These are phyloP conservation scores for Tribolium freemani DNA, from an alignment of 2,888 invertebrate genomes.

Conservation along the genomic window DNA sequence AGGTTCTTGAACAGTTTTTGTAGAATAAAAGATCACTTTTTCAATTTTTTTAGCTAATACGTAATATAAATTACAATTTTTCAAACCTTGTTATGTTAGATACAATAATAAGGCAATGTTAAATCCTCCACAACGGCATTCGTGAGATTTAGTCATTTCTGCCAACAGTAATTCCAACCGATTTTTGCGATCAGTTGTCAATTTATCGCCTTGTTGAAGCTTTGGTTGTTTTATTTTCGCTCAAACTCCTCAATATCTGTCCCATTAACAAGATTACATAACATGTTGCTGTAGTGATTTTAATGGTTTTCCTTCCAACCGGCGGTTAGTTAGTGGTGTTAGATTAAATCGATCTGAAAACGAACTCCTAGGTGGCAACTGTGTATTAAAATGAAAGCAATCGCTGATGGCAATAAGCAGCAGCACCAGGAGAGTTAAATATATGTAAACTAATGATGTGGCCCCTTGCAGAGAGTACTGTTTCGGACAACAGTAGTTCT, in stretches of 20 bases:
- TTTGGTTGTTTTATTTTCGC: slow-evolving; percentile 7
- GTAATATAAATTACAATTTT: too few species aligned
- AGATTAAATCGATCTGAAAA: slow-evolving; percentile 42
- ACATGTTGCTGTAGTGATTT: slow-evolving; percentile 35
- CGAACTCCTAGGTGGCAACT: slow-evolving; percentile 59
- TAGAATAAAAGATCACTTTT: too few species aligned
- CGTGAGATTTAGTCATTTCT: background rate
- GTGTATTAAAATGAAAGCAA: slow-evolving; percentile 57
- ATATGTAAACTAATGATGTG: slow-evolving; percentile 63
- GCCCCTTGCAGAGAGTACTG: slow-evolving; percentile 58
- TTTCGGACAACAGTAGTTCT: slow-evolving; percentile 61
- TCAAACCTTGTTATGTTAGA: too few species aligned
- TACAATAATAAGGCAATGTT: too few species aligned
- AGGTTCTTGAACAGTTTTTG: too few species aligned
- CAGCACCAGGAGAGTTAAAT: slow-evolving; percentile 58
- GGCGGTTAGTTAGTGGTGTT: slow-evolving; percentile 38
- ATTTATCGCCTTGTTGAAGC: slow-evolving; percentile 29
- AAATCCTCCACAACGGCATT: too few species aligned
- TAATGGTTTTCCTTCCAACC: slow-evolving; percentile 35
- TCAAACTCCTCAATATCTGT: slow-evolving; percentile 27
- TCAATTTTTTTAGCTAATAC: too few species aligned
- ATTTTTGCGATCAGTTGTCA: slow-evolving; percentile 17
- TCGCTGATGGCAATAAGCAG: slow-evolving; percentile 55
- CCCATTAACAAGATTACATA: slow-evolving; percentile 38
- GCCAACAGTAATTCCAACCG: slow-evolving; percentile 13